Evolutionary conservation across 1,140 invertebrate genomes (phyloP).

Genomic region (Drosophila parvula): DNA sequence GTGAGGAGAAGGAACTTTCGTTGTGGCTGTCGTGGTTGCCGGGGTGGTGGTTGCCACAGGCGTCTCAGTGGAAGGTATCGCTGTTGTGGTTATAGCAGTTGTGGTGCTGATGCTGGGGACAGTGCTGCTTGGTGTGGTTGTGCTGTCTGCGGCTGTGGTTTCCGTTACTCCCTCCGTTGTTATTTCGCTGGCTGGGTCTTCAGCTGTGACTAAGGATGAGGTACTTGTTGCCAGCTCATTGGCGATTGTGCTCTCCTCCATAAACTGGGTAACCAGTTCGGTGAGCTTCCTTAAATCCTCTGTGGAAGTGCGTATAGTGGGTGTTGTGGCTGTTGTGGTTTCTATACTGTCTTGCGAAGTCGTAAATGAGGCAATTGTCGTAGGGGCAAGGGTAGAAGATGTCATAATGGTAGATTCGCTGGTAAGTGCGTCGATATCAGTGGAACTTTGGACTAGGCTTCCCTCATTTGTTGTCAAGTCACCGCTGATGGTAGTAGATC

Average conservation of each 20-base stretch:
- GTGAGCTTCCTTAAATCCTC: slow-evolving; percentile 61
- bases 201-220: slow-evolving; percentile 22
- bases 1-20: background rate
- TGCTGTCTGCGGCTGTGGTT: slow-evolving; percentile 8
- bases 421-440: background rate
- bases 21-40: slow-evolving; percentile 26
- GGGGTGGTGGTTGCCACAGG: slow-evolving; percentile 1
- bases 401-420: slow-evolving; percentile 1
- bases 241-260: slow-evolving; percentile 30
- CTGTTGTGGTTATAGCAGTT: slow-evolving; percentile 13
- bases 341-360: background rate
- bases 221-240: slow-evolving; percentile 11
- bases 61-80: slow-evolving; percentile 8
- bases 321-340: slow-evolving; percentile 11
- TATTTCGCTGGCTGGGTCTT: slow-evolving; percentile 4
- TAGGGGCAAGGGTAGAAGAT: background rate
- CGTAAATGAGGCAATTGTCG: background rate
- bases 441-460: background rate
- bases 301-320: slow-evolving; percentile 58
- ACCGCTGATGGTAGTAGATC: background rate
- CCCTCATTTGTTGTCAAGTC: background rate
- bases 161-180: background rate
- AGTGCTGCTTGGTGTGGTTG: slow-evolving; percentile 16
- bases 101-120: background rate
- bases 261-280: slow-evolving; percentile 54